Evolutionary conservation across 1,140 invertebrate genomes (phyloP), one percentile per base, ranked within the genome.

Genomic region (Riptortus pedestris): DNA sequence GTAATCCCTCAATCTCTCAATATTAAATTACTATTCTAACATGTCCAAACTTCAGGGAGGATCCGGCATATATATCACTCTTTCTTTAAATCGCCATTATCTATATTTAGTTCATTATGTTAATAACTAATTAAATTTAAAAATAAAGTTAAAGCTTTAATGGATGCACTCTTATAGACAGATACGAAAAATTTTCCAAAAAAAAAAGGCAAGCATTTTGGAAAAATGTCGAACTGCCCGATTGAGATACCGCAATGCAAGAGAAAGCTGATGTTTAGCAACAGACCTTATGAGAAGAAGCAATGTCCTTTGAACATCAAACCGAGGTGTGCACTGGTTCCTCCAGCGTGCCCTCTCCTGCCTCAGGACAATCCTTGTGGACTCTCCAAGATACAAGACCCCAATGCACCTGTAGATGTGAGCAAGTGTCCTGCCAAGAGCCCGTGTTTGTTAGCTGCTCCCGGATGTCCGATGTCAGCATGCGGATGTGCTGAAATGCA

Each of bases 221-320:
- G n/a, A n/a, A 38, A 7, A 14, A 38, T 38, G 31, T 5, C 31
- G 5, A 5, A 38, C 5, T 55, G 51, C 26, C 51, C 51, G 2
- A 24, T 55, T 14, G 51, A 55, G 26, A 5, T 3, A 55, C 51
- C 51, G 24, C 20, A 55, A 3, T 55, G 51, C 14, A 55, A 55
- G 26, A 55, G 51, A 27, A 55, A 55, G 24, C 51, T 55, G 18
- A 55, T 55, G 51, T 3, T 24, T 24, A 24, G 4, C 14, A 26
- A 55, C 26, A 26, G 26, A 55, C 22, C 22, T 3, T 55, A 24
- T 26, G 24, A 55, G 24, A 55, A 55, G 24, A 55, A 55, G 14
- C 51, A 55, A 12, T 55, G 51, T 27, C 51, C 51, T 16, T 26
- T 55, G 14, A 55, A 55, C 26, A 26, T 55, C 14, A 55, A 55